Evolutionary conservation across 2,113 vertebrate genomes (phyloP).

Genomic region (Coryphaenoides rupestris): DNA sequence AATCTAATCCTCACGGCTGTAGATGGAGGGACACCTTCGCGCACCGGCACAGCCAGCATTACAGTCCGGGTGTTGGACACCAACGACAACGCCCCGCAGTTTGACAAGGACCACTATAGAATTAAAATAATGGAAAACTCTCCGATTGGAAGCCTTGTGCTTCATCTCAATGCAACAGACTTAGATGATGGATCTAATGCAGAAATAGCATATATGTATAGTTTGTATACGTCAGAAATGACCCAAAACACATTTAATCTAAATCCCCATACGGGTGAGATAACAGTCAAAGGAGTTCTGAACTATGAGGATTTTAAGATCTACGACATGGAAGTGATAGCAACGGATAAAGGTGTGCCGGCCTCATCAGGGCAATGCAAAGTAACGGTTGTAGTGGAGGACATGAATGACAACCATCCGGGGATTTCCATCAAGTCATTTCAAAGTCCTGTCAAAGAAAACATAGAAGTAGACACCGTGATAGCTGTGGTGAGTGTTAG

Average conservation of each 20-base stretch:
- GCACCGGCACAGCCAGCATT: conserved; percentile 16
- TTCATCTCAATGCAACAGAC: conserved; percentile 61
- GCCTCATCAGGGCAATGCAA: conserved; percentile 64
- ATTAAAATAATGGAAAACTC: conserved; percentile 57
- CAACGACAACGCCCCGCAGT: conserved; percentile 63
- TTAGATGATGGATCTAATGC: conserved; percentile 65
- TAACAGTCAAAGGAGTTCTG: conserved; percentile 65
- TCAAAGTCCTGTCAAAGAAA: conserved; percentile 53
- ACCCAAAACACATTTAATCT: conserved; percentile 65
- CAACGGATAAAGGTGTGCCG: conserved; percentile 60
- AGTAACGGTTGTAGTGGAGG: conserved; percentile 64
- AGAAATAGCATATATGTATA: conserved; percentile 70
- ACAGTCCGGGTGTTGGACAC: conserved; percentile 26
- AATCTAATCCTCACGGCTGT: conserved; percentile 38
- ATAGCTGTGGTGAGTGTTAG: conserved; percentile 61
- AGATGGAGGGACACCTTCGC: conserved; percentile 25
- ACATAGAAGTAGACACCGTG: conserved; percentile 39
- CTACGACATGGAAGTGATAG: conserved; percentile 68
- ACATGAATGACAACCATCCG: conserved; percentile 67
- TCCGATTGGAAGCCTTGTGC: conserved; percentile 44
- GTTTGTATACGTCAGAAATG: conserved; percentile 64
- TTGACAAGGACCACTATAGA: conserved; percentile 54
- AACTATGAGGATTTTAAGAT: conserved; percentile 72
- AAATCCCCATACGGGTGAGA: conserved; percentile 69
- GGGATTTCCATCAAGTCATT: conserved; percentile 62